A percentile compares a stretch with the other conserved stretches of the same genome.
These are phyloP conservation scores for Zosterops lateralis DNA, from an alignment of 2,113 vertebrate species.

Conservation along the genomic window DNA sequence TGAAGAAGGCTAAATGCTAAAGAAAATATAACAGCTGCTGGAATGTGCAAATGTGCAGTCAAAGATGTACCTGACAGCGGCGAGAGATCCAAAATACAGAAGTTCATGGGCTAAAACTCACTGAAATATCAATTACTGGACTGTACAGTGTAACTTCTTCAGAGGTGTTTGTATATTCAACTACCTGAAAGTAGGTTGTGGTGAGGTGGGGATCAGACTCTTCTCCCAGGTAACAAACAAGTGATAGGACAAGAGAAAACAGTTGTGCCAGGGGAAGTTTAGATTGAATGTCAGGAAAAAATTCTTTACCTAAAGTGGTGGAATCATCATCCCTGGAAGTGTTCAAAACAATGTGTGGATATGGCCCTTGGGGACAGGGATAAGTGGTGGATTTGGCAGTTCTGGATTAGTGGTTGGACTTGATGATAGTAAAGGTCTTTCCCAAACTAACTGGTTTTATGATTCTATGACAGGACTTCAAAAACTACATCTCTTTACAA, in stretches of 20 bases:
- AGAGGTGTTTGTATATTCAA: not conserved
- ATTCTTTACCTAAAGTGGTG: not conserved
- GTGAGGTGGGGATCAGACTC: not conserved
- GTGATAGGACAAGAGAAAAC: not conserved
- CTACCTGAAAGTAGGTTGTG: not conserved
- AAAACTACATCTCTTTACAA: not conserved
- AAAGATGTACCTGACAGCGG: not conserved
- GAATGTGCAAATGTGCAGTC: not conserved
- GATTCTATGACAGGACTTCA: not conserved
- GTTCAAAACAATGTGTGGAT: not conserved
- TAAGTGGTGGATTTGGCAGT: not conserved
- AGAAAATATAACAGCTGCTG: conserved; percentile 32
- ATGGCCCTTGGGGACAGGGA: not conserved
- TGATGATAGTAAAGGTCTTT: not conserved
- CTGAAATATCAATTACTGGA: not conserved
- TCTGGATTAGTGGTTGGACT: not conserved
- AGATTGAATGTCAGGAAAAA: not conserved
- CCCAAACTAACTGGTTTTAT: not conserved
- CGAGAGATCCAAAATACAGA: not conserved
- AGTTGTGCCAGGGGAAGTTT: not conserved
- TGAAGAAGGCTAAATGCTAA: conserved; percentile 18
- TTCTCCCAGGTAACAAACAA: not conserved
- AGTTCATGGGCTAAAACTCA: not conserved
- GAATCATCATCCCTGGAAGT: not conserved
- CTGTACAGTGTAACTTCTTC: not conserved